Base-by-base conservation (phyloP, 23 tunicate species). In the Halocynthia roretzi region DNA sequence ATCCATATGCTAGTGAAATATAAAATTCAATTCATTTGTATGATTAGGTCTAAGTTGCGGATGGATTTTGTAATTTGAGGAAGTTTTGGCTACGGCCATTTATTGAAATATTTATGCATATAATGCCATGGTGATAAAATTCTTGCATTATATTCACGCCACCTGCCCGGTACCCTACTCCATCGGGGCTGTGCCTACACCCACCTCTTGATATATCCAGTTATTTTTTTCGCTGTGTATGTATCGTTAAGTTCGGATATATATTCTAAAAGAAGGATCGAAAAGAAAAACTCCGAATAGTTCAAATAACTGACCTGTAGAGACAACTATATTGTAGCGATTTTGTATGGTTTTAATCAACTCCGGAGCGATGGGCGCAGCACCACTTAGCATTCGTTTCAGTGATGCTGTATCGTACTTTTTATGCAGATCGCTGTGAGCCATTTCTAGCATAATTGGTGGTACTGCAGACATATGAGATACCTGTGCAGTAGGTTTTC, bases 331-430 rank as follows among this genome's bases (percentile, higher is more conserved):
- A 2, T 75, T 67, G 53, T 55, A 21, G 20, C 55, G 71, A 21
- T 87, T 83, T 52, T 61, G 61, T 54, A 87, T 86, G 50, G 50
- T 44, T 0, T 51, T 56, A 19, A 52, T 81, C 7, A 87, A 78
- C 60, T 7, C 19, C 8, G 53, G 67, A 0, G 94, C 83, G 19
- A 81, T 54, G 11, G 94, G 94, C 0, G 94, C 94, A 17, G 94
- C 94, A 14, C 87, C 94, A 66, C 76, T 65, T 6, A 53, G 18
- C 12, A 87, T 60, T 51, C 72, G 53, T 23, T 44, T 44, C 52
- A 87, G 68, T 7, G 87, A 82, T 18, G 94, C 82, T 10, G 78
- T 11, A 64, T 87, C 94, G 72, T 82, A 87, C 68, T 83, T 82
- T 57, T 72, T 51, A 9, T 48, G 11, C 18, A 79, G 56, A 6